These are phyloP conservation scores for Graptemys geographica DNA, from an alignment of 2,797 vertebrate species.

Conservation along the genomic window DNA sequence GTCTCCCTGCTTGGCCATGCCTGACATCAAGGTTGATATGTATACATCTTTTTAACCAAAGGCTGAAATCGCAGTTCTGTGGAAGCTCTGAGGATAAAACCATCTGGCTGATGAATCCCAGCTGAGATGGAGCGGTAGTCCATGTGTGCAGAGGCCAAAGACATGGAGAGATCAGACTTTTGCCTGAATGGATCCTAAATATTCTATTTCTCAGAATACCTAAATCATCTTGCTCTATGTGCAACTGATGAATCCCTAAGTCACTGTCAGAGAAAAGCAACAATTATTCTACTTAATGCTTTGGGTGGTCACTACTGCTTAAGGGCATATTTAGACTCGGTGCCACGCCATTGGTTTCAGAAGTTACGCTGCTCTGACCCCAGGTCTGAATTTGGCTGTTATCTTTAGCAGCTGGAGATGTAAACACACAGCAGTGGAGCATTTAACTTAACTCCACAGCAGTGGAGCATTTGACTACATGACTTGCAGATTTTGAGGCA, in stretches of 20 bases:
- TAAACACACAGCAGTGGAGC: conserved; percentile 26
- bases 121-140: neutral
- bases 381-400: neutral
- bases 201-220: neutral
- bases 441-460: no score
- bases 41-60: neutral
- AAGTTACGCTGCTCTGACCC: neutral
- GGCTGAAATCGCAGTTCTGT: neutral
- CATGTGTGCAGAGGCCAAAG: neutral
- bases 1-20: neutral
- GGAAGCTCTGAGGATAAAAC: neutral
- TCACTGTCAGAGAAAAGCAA: neutral
- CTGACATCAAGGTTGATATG: neutral
- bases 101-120: accelerated
- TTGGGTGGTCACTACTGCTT: conserved; percentile 25
- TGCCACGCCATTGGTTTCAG: neutral
- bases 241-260: neutral
- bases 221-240: neutral
- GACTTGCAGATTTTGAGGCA: conserved; percentile 50
- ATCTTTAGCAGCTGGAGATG: conserved; percentile 39
- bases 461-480: no score
- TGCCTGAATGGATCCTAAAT: neutral
- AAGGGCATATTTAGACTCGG: neutral
- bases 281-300: conserved; percentile 16
- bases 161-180: neutral